A percentile compares a stretch with the other conserved stretches of the same genome.
Evolutionary conservation across 1,140 invertebrate species (phyloP).

Genomic region (Helicoverpa zea): DNA sequence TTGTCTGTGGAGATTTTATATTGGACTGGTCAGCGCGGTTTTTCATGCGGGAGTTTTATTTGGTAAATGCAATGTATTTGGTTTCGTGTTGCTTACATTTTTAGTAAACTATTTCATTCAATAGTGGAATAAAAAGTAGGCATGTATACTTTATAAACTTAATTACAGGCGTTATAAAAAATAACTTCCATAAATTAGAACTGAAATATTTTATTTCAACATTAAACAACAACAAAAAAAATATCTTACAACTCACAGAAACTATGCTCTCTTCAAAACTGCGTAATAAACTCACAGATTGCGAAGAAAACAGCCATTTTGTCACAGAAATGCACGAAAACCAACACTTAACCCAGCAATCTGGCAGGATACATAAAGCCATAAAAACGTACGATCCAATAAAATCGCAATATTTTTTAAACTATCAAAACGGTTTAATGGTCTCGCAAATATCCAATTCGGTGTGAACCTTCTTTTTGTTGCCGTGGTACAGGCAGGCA

Average conservation of each 20-base stretch:
- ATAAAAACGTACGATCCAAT: conserved; percentile 3
- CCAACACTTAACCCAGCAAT: neutral
- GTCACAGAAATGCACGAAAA: neutral
- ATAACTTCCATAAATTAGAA: too few species aligned
- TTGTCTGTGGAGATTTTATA: too few species aligned
- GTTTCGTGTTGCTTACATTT: too few species aligned
- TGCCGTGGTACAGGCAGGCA: neutral
- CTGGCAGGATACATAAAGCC: conserved; percentile 26
- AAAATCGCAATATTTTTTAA: conserved; percentile 34
- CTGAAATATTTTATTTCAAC: too few species aligned
- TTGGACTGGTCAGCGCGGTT: too few species aligned
- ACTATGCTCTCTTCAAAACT: neutral
- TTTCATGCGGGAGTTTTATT: too few species aligned
- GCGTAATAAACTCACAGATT: neutral
- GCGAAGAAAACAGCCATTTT: conserved; percentile 23
- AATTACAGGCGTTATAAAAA: too few species aligned
- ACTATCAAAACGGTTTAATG: conserved; percentile 28
- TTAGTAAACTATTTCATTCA: too few species aligned
- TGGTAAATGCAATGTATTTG: too few species aligned
- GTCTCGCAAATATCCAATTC: neutral
- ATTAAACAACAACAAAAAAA: neutral
- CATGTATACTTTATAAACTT: too few species aligned
- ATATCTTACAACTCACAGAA: neutral
- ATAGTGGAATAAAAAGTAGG: too few species aligned
- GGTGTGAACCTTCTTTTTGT: neutral